A percentile compares a stretch with the other conserved stretches of the same genome.
Conservation (phyloP, 1,140 invertebrate species). For the Patella vulgata region DNA sequence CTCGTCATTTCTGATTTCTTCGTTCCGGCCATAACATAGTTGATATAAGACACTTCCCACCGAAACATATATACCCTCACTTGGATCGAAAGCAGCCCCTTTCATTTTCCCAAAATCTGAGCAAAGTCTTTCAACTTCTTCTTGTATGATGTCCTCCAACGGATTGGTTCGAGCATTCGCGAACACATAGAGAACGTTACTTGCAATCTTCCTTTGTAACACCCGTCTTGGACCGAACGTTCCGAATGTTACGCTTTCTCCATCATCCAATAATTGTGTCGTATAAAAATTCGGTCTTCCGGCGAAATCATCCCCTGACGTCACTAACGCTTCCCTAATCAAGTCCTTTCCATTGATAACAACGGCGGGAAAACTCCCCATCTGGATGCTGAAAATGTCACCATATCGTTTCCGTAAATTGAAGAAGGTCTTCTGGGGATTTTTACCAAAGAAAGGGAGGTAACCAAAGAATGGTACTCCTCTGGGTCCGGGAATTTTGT, state of each 20-base stretch:
- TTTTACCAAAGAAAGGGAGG: slow-evolving; percentile 40
- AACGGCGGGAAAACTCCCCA: slow-evolving; percentile 39
- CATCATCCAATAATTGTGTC: slow-evolving; percentile 7
- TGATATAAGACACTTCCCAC: slow-evolving; percentile 36
- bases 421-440: slow-evolving; percentile 17
- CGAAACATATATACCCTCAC: slow-evolving; percentile 11
- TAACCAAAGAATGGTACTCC: slow-evolving; percentile 48
- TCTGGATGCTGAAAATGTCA: slow-evolving; percentile 38
- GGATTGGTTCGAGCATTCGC: slow-evolving; percentile 15
- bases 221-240: slow-evolving; percentile 25
- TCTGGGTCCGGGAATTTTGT: slow-evolving; percentile 41
- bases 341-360: slow-evolving; percentile 35
- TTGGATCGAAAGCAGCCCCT: slow-evolving; percentile 28
- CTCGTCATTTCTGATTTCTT: slow-evolving; percentile 24
- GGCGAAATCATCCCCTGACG: slow-evolving; percentile 35
- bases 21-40: slow-evolving; percentile 27
- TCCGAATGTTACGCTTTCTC: slow-evolving; percentile 17
- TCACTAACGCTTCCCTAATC: slow-evolving; percentile 33
- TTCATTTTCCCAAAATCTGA: slow-evolving; percentile 13
- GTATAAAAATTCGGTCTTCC: slow-evolving; percentile 37
- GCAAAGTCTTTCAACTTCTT: slow-evolving; percentile 21
- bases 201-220: slow-evolving; percentile 27
- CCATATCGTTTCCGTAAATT: slow-evolving; percentile 33
- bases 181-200: slow-evolving; percentile 25
- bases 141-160: slow-evolving; percentile 22